Evolutionary conservation across 2,113 vertebrate genomes (phyloP), one percentile per base, ranked within the genome.

Genomic region (Spizaetus ornatus): DNA sequence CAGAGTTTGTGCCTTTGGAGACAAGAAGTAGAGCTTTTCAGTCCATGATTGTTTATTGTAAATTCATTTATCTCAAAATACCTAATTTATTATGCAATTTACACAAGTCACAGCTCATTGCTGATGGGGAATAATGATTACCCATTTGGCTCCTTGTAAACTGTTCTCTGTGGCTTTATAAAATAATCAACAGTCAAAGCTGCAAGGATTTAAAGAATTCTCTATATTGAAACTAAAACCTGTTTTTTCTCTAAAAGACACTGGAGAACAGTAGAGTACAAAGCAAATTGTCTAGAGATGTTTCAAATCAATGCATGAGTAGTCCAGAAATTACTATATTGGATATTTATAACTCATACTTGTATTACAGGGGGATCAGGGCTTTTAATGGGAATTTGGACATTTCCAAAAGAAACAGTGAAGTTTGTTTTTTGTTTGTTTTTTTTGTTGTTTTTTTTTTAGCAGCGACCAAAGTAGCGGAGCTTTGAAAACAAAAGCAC

Each of bases 1-100:
- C 97, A 98, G 97, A 98, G 97, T 97, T 97, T 96, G 97, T 59
- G 97, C 97, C 98, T 97, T 97, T 91, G 82, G 97, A 98, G 96
- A 97, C 92, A 86, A 97, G 97, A 97, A 97, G 94, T 97, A 85
- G 87, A 82, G 97, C 95, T 98, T 98, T 97, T 98, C 93, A 95
- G 94, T 91, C 92, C 1, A 1, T 90, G 95, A 92, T 95, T 96
- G 97, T 94, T 93, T 93, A 96, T 98, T 96, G 94, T 96, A 97
- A 97, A 97, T 97, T 97, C 94, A 95, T 97, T 97, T 95, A 96
- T 95, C 67, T 97, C 88, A 86, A 95, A 93, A 65, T 97, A 93
- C 92, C 84, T 87, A 95, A 94, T 96, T 96, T 97, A 96, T 95
- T 95, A 74, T 93, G 97, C 83, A 93, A 96, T 93, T 97, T 98